A percentile compares a stretch with the other conserved stretches of the same genome.
Evolutionary conservation across 1,140 invertebrate genomes (phyloP).

Genomic region (Ladona fulva): DNA sequence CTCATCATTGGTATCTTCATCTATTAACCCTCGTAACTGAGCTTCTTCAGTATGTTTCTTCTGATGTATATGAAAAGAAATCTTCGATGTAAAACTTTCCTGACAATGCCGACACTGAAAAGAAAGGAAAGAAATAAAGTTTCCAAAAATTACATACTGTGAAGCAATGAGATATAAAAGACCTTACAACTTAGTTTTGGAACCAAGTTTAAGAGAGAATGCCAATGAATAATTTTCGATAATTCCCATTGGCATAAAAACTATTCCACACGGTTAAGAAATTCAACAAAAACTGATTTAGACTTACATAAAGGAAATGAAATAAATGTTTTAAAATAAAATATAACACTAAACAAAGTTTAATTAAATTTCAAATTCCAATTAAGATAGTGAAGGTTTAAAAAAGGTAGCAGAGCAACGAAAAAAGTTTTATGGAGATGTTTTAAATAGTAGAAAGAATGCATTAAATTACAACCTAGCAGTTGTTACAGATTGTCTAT

Average conservation of each 20-base stretch:
- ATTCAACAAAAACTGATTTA: no score
- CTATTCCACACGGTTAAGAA: neutral
- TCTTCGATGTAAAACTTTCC: conserved; percentile 33
- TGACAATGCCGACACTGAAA: conserved; percentile 33
- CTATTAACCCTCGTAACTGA: conserved; percentile 25
- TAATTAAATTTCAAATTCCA: no score
- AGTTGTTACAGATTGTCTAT: no score
- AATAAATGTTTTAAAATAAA: no score
- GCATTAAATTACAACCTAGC: no score
- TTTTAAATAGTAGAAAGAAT: no score
- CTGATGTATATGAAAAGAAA: conserved; percentile 33
- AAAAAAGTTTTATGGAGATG: no score
- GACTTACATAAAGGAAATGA: no score
- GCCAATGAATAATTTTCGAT: neutral
- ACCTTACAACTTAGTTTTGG: no score
- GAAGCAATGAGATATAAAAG: neutral
- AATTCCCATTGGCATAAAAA: neutral
- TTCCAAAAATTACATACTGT: neutral
- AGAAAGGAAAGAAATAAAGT: conserved; percentile 15
- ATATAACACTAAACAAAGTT: no score
- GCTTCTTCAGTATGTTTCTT: conserved; percentile 32
- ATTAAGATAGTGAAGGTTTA: no score
- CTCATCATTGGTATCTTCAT: conserved; percentile 21
- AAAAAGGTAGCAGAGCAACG: no score
- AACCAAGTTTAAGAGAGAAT: neutral